Conservation (phyloP, 2,113 vertebrate genomes). For the Nipponia nippon region DNA sequence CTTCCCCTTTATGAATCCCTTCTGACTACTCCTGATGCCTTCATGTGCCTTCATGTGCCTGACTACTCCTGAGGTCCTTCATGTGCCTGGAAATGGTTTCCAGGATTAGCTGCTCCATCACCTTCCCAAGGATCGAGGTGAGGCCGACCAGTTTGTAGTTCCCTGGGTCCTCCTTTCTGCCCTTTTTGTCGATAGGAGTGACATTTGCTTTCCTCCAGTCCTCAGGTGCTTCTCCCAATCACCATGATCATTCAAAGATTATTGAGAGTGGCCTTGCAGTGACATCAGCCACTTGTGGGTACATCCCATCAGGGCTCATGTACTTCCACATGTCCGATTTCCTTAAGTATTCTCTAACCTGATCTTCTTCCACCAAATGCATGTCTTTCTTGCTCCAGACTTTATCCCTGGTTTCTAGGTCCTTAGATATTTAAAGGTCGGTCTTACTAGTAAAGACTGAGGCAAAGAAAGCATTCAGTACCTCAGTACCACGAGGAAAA, state of each 20-base stretch:
- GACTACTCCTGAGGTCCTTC: neutral
- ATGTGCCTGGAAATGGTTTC: neutral
- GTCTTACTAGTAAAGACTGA: neutral
- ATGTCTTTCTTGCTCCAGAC: neutral
- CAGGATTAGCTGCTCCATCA: neutral
- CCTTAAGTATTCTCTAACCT: neutral
- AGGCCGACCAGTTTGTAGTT: neutral
- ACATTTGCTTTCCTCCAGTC: neutral
- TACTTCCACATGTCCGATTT: rapidly evolving
- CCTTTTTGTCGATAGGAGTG: neutral
- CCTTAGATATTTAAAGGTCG: neutral
- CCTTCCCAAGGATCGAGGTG: neutral
- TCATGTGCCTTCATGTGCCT: neutral
- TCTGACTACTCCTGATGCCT: neutral
- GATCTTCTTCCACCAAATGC: neutral
- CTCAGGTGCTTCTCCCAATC: neutral
- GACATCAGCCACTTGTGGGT: neutral
- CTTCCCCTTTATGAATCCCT: neutral
- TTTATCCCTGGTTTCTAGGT: neutral
- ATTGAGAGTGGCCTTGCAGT: neutral
- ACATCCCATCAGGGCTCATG: neutral
- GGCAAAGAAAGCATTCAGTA: neutral
- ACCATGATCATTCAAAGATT: neutral
- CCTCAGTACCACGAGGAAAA: neutral
- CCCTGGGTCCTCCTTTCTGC: neutral